phyloP scores from a whole-genome alignment of 2,888 invertebrate species.

The Eilema depressum region DNA sequence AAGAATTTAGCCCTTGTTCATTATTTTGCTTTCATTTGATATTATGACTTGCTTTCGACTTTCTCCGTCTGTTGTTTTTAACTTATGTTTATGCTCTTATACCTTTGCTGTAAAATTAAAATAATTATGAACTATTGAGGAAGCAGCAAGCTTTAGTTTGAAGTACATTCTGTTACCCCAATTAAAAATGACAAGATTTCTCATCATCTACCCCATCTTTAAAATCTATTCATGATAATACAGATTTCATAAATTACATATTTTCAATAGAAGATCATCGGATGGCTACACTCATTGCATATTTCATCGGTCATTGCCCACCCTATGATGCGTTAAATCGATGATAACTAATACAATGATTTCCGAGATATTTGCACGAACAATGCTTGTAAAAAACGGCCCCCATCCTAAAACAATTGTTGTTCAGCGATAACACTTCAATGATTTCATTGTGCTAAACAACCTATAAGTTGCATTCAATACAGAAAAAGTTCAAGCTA shows the following conservation, averaged over 20 bases:
- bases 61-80: background rate
- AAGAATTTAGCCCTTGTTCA: background rate
- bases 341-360: slow-evolving; percentile 31
- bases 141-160: too few species aligned
- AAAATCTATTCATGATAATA: background rate
- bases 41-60: background rate
- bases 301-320: slow-evolving; percentile 37
- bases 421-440: slow-evolving; percentile 36
- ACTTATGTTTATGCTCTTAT: too few species aligned
- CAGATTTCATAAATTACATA: background rate
- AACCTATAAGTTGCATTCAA: slow-evolving; percentile 22
- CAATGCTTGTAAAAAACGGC: slow-evolving; percentile 35
- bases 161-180: too few species aligned
- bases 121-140: too few species aligned
- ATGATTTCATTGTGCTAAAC: slow-evolving; percentile 26
- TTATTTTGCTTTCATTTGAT: background rate
- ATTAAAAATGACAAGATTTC: too few species aligned
- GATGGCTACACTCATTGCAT: slow-evolving; percentile 30
- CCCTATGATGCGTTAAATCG: slow-evolving; percentile 37
- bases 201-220: background rate
- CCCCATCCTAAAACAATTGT: slow-evolving; percentile 46
- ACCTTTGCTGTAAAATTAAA: too few species aligned
- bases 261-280: slow-evolving; percentile 5
- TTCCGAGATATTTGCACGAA: slow-evolving; percentile 42
- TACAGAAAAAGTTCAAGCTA: slow-evolving; percentile 17